Percentiles rank a stretch among this genome's conserved stretches.
Conservation (phyloP, 2,113 vertebrate species). For the Motacilla tschutschensis region DNA sequence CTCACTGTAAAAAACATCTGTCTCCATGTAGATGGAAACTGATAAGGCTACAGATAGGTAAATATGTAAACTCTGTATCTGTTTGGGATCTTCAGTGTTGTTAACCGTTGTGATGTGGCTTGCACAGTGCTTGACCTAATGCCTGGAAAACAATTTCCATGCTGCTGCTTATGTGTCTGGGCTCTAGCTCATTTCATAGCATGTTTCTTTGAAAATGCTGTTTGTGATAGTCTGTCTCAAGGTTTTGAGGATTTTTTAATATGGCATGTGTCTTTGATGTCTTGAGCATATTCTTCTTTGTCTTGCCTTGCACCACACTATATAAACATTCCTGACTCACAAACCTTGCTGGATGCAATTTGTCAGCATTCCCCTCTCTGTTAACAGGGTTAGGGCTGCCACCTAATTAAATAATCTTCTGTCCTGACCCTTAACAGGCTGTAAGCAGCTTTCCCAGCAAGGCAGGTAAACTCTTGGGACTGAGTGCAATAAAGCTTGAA, state of each 20-base stretch:
- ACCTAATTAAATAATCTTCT: constrained; percentile 56
- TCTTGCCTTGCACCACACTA: background rate
- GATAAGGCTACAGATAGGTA: background rate
- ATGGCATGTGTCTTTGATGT: background rate
- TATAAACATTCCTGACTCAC: background rate
- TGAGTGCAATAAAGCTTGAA: background rate
- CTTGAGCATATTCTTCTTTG: background rate
- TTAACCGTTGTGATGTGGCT: background rate
- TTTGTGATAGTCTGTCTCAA: background rate
- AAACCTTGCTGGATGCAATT: background rate
- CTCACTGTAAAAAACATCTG: background rate
- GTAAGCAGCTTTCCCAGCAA: constrained; percentile 54
- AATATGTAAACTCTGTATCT: background rate
- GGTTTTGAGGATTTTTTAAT: background rate
- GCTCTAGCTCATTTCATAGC: background rate
- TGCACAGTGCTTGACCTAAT: background rate
- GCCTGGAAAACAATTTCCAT: background rate
- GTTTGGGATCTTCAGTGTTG: background rate
- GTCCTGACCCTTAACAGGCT: constrained; percentile 18
- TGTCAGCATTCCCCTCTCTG: background rate
- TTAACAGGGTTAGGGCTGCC: background rate
- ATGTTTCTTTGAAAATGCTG: background rate
- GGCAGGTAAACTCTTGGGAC: constrained; percentile 5
- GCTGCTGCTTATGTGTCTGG: background rate
- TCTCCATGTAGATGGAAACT: background rate